phyloP scores from a whole-genome alignment of 2,113 vertebrate species.

The Rhinoptilus africanus region DNA sequence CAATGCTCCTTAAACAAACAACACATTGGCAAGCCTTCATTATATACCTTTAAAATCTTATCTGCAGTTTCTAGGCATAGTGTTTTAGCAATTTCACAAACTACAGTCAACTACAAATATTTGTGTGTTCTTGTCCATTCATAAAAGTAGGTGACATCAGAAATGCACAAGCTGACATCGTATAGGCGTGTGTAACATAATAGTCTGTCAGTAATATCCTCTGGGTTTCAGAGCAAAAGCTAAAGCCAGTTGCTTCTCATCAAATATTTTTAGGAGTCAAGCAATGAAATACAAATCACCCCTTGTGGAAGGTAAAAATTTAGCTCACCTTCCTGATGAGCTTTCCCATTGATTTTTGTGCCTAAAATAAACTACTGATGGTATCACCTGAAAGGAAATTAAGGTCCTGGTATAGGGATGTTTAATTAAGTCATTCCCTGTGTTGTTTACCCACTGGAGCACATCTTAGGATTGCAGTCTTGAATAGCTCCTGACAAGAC shows the following conservation, averaged over 20 bases:
- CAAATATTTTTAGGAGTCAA: not conserved
- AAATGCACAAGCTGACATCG: not conserved
- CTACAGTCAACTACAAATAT: not conserved
- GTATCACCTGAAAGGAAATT: not conserved
- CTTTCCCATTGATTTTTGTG: not conserved
- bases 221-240: not conserved
- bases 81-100: not conserved
- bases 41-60: not conserved
- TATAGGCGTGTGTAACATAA: not conserved
- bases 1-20: slow-evolving; percentile 88
- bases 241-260: not conserved
- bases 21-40: not conserved
- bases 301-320: not conserved
- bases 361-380: not conserved
- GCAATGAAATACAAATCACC: not conserved
- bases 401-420: not conserved
- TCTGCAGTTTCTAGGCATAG: not conserved
- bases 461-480: not conserved
- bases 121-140: not conserved
- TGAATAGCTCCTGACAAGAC: not conserved
- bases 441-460: not conserved
- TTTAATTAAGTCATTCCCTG: not conserved
- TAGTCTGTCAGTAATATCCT: not conserved
- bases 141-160: not conserved
- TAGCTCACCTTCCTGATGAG: not conserved